Percentiles rank a stretch among this genome's conserved stretches.
phyloP scores from a whole-genome alignment of 2,888 invertebrate species.

The Shargacucullia verbasci region DNA sequence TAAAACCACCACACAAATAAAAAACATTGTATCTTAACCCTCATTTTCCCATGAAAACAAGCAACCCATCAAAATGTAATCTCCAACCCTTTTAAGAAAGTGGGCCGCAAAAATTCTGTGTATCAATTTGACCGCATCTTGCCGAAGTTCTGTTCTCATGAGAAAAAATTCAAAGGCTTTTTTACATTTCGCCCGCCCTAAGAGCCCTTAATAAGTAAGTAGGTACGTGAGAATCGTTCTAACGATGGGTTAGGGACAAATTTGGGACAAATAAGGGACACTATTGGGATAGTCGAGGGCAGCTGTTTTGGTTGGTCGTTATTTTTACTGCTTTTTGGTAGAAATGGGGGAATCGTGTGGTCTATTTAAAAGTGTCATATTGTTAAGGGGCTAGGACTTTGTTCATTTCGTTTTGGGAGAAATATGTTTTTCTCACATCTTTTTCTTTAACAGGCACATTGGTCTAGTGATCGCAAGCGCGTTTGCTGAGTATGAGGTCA shows the following conservation, averaged over 20 bases:
- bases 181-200: slow-evolving; percentile 31
- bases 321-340: slow-evolving; percentile 32
- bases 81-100: slow-evolving; percentile 35
- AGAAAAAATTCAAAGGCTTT: slow-evolving; percentile 44
- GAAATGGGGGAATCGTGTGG: slow-evolving; percentile 13
- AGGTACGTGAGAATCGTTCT: slow-evolving; percentile 55
- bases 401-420: too few relatives aligned
- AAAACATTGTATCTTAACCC: slow-evolving; percentile 10
- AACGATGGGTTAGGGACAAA: slow-evolving; percentile 50
- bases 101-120: slow-evolving; percentile 25
- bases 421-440: too few relatives aligned
- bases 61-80: slow-evolving; percentile 36
- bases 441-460: too few relatives aligned
- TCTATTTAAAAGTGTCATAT: too few relatives aligned
- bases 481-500: too few relatives aligned
- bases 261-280: slow-evolving; percentile 46
- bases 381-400: too few relatives aligned
- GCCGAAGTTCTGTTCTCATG: slow-evolving; percentile 37
- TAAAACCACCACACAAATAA: slow-evolving; percentile 6
- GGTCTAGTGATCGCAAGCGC: too few relatives aligned
- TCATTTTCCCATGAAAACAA: slow-evolving; percentile 23
- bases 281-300: slow-evolving; percentile 23
- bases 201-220: slow-evolving; percentile 51
- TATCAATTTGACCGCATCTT: slow-evolving; percentile 48
- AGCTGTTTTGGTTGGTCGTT: slow-evolving; percentile 32